Evolutionary conservation across 2,888 invertebrate genomes (phyloP), one percentile per base, ranked within the genome.

Genomic region (Tetragonisca angustula): DNA sequence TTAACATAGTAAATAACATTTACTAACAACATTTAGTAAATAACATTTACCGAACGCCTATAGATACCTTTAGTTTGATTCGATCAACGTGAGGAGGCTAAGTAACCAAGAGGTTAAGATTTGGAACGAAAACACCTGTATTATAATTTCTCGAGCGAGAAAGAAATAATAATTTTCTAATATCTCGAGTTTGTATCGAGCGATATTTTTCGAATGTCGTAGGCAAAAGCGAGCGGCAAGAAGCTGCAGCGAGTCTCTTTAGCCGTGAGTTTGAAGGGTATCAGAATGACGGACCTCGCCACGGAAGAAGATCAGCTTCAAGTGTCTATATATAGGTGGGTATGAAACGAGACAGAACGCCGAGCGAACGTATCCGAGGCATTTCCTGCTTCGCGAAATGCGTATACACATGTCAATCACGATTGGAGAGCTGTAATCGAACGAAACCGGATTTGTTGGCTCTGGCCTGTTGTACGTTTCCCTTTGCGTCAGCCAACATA

Each of bases 261-360:
- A 76, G 97, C 96, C 76, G 96, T 98, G 76, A 97, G 97, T 82
- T 95, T 97, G 1, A 96, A 96, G 89, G 98, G 98, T 71, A 97
- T 98, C 87, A 95, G 96, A 81, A 97, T 98, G 87, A 96, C 96
- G 5, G 97, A 98, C 91, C 95, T 96, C 0, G 95, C 96, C 49
- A 95, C 97, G 5, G 96, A 97, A 84, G 97, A 97, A 90, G 96
- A 97, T 83, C 95, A 97, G 49, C 95, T 98, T 84, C 97, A 97
- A 93, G 96, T 98, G 61, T 98, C 98, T 27, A 98, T 98, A 93
- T 98, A 98, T 95, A 97, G 97, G 98, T 97, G 95, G 0, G 74
- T 52, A 36, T 43, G 32, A 56, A 71, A 77, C 71, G n/a, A 36
- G 50, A 65, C 50, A 24, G 21, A 36, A 4, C n/a, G 54, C 43